These are phyloP conservation scores for Drosophila bunnanda DNA, from an alignment of 2,888 invertebrate genomes.

Conservation along the genomic window DNA sequence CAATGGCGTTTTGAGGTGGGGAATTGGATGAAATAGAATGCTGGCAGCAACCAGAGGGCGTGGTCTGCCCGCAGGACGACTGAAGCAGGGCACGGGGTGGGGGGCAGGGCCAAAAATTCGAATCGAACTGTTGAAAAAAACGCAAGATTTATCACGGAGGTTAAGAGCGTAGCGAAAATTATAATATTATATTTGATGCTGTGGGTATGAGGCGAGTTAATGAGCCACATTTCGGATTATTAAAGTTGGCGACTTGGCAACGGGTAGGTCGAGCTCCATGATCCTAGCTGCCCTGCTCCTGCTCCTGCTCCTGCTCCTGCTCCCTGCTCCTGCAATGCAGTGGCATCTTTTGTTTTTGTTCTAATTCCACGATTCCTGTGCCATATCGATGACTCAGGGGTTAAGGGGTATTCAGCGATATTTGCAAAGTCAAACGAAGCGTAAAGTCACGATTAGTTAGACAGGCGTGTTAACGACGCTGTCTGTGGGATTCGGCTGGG, in stretches of 20 bases:
- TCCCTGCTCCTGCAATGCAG: conserved; percentile 37
- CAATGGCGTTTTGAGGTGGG: conserved; percentile 57
- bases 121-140: conserved; percentile 76
- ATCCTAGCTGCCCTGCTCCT: too few species aligned
- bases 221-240: conserved; percentile 80
- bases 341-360: conserved; percentile 44
- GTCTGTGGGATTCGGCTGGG: conserved; percentile 50
- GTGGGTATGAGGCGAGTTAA: conserved; percentile 64
- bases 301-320: too few species aligned
- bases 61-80: conserved; percentile 10
- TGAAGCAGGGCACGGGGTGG: too few species aligned
- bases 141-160: conserved; percentile 66
- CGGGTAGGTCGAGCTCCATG: conserved; percentile 15
- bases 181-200: conserved; percentile 62
- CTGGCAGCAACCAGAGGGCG: conserved; percentile 20
- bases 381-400: conserved; percentile 65
- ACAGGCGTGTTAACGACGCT: conserved; percentile 82
- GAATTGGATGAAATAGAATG: conserved; percentile 24
- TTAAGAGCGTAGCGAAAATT: conserved; percentile 40
- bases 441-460: conserved; percentile 84
- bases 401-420: conserved; percentile 69
- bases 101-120: conserved; percentile 52
- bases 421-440: conserved; percentile 83
- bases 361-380: conserved; percentile 25
- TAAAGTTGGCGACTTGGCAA: conserved; percentile 67